Base-by-base conservation (phyloP, 2,113 vertebrate species). In the Salvelinus alpinus region DNA sequence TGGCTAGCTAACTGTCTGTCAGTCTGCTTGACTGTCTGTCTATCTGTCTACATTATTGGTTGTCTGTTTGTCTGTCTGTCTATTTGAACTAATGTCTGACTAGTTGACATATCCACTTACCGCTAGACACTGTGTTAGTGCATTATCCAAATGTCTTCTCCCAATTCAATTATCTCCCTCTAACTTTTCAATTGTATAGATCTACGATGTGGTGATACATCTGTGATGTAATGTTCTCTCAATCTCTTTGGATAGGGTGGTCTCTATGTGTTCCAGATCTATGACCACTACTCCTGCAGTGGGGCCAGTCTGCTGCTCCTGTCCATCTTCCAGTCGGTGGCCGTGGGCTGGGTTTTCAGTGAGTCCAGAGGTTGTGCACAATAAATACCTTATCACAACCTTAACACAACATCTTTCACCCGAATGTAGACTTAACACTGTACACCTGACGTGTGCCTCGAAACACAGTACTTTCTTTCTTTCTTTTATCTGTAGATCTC, bases 331-430 rank as follows among this genome's bases (percentile, higher is more conserved):
- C 91, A 94, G 89, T 91, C 89, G 20, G 18, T 93, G 65, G 91
- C 89, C 69, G 84, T 93, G 34, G 92, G 93, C 76, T 94, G 92
- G 92, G 84, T 94, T 13, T 94, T 93, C 5, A 92, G 92, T 94
- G 80, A 65, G 64, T 16, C n/a, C 60, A 9, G 59, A 27, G 70
- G 31, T 47, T 24, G 6, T 22, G 34, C 9, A 44, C 3, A 75
- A 3, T 12, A 11, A 44, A 11, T 44, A 44, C 38, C 38, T 44
- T 44, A 44, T 11, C 38, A 44, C 38, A 44, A 44, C 13, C 5
- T 8, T n/a, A 24, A 64, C 57, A 62, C 51, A 51, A 24, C 9
- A 13, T 0, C 29, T 71, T 47, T 22, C 20, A 13, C 74, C 47
- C 13, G 31, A 44, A 44, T 44, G 38, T 12, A 44, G 0, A 44